These are phyloP conservation scores for Lichenostomus cassidix DNA, from an alignment of 2,113 vertebrate species.

Conservation along the genomic window DNA sequence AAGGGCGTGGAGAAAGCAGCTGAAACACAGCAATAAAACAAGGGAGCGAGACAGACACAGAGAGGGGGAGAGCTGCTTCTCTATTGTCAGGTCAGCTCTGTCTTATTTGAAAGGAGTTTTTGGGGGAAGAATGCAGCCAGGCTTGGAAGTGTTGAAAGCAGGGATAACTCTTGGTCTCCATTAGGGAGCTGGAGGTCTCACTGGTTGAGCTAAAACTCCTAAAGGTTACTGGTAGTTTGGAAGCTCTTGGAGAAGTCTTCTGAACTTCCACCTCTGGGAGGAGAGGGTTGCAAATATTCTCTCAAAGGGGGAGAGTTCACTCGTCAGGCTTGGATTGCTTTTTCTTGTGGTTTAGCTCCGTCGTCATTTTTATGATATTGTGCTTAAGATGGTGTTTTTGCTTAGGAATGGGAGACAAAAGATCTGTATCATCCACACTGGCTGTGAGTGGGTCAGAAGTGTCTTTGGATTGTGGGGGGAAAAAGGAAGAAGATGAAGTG, in stretches of 20 bases:
- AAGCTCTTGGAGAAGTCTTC: not conserved
- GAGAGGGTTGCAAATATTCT: not conserved
- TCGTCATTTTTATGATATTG: not conserved
- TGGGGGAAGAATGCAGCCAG: not conserved
- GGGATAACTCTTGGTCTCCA: not conserved
- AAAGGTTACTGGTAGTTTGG: not conserved
- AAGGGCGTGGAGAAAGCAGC: not conserved
- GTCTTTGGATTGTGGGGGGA: not conserved
- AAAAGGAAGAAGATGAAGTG: not conserved
- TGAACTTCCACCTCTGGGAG: not conserved
- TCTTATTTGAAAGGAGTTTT: not conserved
- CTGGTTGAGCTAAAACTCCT: not conserved
- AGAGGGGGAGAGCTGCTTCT: not conserved
- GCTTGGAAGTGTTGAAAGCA: not conserved
- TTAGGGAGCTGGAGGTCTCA: not conserved
- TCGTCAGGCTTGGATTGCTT: not conserved
- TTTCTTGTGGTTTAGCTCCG: not conserved
- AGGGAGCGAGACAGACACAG: fast-evolving
- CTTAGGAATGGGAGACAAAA: not conserved
- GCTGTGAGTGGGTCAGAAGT: not conserved
- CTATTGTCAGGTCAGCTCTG: fast-evolving
- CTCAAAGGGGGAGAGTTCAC: not conserved
- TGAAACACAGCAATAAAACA: not conserved
- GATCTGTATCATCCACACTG: not conserved
- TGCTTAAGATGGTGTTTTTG: not conserved